Evolutionary conservation across 1,140 invertebrate genomes (phyloP).

Genomic region (Ephestia elutella): DNA sequence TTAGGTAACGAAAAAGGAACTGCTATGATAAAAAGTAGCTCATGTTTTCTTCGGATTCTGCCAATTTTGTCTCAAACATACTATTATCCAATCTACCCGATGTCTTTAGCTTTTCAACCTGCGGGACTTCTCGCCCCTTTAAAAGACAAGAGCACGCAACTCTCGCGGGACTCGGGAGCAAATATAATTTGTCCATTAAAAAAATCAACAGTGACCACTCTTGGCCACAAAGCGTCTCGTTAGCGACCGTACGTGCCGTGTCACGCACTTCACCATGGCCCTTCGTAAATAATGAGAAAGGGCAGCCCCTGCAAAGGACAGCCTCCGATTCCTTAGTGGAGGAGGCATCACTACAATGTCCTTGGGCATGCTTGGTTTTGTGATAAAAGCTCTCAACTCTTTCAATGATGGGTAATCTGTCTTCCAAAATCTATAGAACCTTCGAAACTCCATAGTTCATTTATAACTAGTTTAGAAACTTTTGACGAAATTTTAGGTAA

Average conservation of each 20-base stretch:
- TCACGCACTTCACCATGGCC: conserved; percentile 70
- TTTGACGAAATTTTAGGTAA: too few species aligned
- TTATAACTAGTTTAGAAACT: too few species aligned
- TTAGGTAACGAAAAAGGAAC: too few species aligned
- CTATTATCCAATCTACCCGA: not conserved
- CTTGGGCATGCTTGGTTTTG: not conserved
- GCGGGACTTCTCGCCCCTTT: conserved; percentile 8
- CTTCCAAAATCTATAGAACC: too few species aligned
- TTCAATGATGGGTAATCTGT: too few species aligned
- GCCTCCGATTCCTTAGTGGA: conserved; percentile 9
- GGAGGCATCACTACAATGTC: conserved; percentile 11
- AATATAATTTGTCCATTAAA: conserved; percentile 73
- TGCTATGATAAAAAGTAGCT: too few species aligned
- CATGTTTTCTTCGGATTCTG: too few species aligned
- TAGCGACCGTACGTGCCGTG: conserved; percentile 68
- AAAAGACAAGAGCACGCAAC: conserved; percentile 42
- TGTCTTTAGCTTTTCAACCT: not conserved
- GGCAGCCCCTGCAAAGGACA: conserved; percentile 33
- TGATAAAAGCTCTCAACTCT: too few species aligned
- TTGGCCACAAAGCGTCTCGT: conserved; percentile 72
- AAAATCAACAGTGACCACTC: conserved; percentile 68
- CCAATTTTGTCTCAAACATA: too few species aligned
- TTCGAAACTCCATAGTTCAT: too few species aligned
- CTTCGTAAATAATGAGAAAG: conserved; percentile 72
- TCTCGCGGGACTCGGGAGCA: conserved; percentile 44